phyloP scores from a whole-genome alignment of 2,113 vertebrate genomes.

The Tragulus kanchil region DNA sequence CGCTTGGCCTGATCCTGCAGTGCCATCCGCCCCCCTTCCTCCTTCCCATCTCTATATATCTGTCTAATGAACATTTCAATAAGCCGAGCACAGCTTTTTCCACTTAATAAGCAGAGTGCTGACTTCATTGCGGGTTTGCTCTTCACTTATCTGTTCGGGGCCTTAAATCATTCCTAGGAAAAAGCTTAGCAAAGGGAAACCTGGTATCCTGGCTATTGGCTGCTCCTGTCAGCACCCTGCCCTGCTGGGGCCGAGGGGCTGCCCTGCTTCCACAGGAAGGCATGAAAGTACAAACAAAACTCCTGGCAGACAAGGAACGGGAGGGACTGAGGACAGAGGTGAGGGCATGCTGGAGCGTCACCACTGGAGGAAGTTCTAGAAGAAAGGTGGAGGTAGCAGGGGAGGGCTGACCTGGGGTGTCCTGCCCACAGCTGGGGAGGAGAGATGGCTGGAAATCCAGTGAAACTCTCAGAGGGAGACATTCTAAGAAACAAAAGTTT shows the following conservation, averaged over 20 bases:
- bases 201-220: conserved; percentile 53
- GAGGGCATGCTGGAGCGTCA: background rate
- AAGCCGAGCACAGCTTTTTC: conserved; percentile 90
- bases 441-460: background rate
- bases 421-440: background rate
- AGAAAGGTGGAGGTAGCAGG: conserved; percentile 69
- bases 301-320: conserved; percentile 29
- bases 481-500: background rate
- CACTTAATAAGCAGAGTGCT: conserved; percentile 92
- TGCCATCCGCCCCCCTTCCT: conserved; percentile 74
- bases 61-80: conserved; percentile 91
- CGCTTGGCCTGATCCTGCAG: conserved; percentile 64
- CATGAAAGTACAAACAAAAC: background rate
- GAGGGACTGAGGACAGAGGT: conserved; percentile 86
- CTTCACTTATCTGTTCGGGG: conserved; percentile 84
- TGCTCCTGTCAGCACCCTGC: conserved; percentile 75
- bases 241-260: conserved; percentile 49
- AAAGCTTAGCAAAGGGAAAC: conserved; percentile 89
- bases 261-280: background rate
- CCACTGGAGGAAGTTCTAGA: conserved; percentile 61
- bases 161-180: conserved; percentile 90
- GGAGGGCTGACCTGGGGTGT: background rate
- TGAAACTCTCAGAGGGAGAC: background rate
- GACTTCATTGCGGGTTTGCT: conserved; percentile 89
- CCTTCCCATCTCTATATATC: conserved; percentile 88